Evolutionary conservation across 2,797 vertebrate genomes (phyloP).

Genomic region (Semotilus atromaculatus): DNA sequence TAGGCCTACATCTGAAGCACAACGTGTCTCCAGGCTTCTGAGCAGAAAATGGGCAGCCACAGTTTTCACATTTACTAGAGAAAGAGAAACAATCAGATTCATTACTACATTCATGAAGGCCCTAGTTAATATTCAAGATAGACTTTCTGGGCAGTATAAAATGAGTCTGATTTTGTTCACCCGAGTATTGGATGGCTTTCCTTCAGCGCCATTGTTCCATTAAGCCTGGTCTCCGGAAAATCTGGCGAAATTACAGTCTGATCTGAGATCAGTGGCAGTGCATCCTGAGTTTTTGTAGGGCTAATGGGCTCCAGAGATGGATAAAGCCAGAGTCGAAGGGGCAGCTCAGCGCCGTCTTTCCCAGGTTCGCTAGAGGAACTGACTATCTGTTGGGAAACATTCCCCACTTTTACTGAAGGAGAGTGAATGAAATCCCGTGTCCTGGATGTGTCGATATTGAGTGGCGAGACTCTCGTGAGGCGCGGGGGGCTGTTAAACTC

Average conservation of each 20-base stretch:
- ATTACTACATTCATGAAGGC: not conserved
- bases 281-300: slow-evolving; percentile 42
- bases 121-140: not conserved
- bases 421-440: not conserved
- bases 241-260: not conserved
- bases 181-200: slow-evolving; percentile 25
- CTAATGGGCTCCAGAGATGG: slow-evolving; percentile 55
- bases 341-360: not conserved
- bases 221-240: not conserved
- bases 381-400: slow-evolving; percentile 32
- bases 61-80: slow-evolving; percentile 58
- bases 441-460: not conserved
- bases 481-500: slow-evolving; percentile 40
- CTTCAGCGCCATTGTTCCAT: slow-evolving; percentile 5
- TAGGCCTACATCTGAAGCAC: slow-evolving; percentile 56
- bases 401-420: slow-evolving; percentile 34
- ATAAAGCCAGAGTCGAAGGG: slow-evolving; percentile 42
- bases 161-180: slow-evolving; percentile 29
- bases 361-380: not conserved
- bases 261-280: not conserved
- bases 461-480: slow-evolving; percentile 29
- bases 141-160: not conserved
- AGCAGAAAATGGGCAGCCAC: slow-evolving; percentile 47
- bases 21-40: slow-evolving; percentile 31
- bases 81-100: not conserved